Evolutionary conservation across 2,113 vertebrate genomes (phyloP).

Genomic region (Sardina pilchardus): DNA sequence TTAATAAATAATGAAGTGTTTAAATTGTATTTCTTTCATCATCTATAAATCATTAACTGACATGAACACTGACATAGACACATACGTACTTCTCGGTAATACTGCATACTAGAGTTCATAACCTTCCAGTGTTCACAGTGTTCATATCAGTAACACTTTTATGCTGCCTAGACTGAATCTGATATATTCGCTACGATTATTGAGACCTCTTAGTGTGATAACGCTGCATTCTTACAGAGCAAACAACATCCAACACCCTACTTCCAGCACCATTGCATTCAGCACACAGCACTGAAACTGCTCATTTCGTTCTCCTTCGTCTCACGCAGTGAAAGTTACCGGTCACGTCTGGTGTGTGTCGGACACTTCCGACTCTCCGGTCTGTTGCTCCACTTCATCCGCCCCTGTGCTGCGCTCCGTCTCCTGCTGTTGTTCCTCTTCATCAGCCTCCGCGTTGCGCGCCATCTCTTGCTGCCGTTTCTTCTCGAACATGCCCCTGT

Average conservation of each 20-base stretch:
- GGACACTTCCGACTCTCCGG: neutral
- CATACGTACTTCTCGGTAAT: neutral
- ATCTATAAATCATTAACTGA: neutral
- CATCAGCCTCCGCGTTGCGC: no score
- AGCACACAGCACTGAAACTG: neutral
- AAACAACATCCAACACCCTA: neutral
- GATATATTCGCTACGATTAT: neutral
- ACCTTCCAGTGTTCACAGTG: neutral
- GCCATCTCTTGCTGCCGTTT: constrained; percentile 23
- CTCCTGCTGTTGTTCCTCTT: no score
- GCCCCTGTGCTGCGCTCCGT: no score
- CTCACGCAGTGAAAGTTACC: neutral
- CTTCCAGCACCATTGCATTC: neutral
- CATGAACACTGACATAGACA: neutral
- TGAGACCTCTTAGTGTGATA: neutral
- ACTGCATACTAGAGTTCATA: neutral
- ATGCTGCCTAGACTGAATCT: neutral
- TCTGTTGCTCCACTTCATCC: neutral
- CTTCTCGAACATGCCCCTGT: constrained; percentile 73
- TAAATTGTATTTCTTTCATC: neutral
- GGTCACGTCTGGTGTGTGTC: neutral
- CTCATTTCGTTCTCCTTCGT: neutral
- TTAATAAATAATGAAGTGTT: neutral
- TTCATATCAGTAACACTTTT: neutral
- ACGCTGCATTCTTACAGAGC: neutral